These are phyloP conservation scores for Vidua chalybeata DNA, from an alignment of 2,113 vertebrate species.

Conservation along the genomic window DNA sequence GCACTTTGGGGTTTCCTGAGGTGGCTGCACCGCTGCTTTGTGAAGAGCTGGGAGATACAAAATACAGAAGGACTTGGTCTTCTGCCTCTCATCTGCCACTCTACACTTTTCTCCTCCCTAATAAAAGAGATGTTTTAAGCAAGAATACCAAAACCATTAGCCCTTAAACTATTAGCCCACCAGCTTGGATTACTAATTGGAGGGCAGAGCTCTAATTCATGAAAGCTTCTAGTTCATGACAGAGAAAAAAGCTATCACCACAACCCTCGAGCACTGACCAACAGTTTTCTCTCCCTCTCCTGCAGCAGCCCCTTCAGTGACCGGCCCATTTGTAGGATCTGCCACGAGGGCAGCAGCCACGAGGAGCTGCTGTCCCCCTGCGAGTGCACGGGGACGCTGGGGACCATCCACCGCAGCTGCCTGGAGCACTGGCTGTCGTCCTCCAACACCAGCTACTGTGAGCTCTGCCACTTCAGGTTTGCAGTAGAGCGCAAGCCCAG, in stretches of 20 bases:
- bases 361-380: constrained; percentile 88
- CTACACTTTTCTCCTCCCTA: fast-evolving
- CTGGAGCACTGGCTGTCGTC: constrained; percentile 88
- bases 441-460: constrained; percentile 88
- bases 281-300: neutral
- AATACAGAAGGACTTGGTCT: neutral
- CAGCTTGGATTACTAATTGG: too few relatives aligned
- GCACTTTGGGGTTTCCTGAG: neutral
- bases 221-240: neutral
- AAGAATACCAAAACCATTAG: neutral
- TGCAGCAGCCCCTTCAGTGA: constrained; percentile 78
- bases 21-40: fast-evolving
- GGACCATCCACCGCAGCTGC: constrained; percentile 87
- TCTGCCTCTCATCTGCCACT: neutral
- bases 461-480: constrained; percentile 91
- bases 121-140: neutral
- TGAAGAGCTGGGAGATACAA: neutral
- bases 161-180: neutral
- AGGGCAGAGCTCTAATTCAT: neutral
- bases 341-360: constrained; percentile 84
- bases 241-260: fast-evolving
- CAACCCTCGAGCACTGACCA: neutral
- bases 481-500: constrained; percentile 83
- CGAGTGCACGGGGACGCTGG: constrained; percentile 83
- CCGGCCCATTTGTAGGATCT: constrained; percentile 84